These are phyloP conservation scores for Apodemus agrarius DNA, from an alignment of 2,797 vertebrate species.

Conservation along the genomic window DNA sequence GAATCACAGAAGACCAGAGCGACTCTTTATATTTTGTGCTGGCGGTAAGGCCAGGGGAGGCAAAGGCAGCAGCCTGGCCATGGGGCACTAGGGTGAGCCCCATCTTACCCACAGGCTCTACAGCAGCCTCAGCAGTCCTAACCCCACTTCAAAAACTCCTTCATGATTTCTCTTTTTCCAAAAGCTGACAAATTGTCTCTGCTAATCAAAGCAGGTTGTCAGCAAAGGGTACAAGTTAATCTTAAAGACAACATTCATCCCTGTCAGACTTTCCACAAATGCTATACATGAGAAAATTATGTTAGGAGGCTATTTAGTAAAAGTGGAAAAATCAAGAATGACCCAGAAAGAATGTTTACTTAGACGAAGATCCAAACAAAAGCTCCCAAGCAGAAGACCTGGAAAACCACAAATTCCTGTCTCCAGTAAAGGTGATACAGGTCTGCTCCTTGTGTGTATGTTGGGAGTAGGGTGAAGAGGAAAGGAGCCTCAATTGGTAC, in stretches of 20 bases:
- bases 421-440: neutral
- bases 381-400: neutral
- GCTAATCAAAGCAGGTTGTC: neutral
- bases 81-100: neutral
- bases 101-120: neutral
- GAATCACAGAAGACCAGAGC: neutral
- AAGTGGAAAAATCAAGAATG: slow-evolving; percentile 44
- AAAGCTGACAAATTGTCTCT: neutral
- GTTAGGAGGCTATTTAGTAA: slow-evolving; percentile 44
- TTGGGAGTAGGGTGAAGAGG: neutral
- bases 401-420: neutral
- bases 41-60: neutral
- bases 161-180: neutral
- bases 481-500: fast-evolving
- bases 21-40: neutral
- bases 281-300: slow-evolving; percentile 35
- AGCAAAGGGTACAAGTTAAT: neutral
- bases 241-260: neutral
- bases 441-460: neutral
- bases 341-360: slow-evolving; percentile 28
- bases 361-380: slow-evolving; percentile 21
- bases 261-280: slow-evolving; percentile 35
- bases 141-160: neutral
- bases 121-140: neutral
- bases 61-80: neutral